Conservation (phyloP, 2,113 vertebrate genomes). For the Crocuta crocuta region DNA sequence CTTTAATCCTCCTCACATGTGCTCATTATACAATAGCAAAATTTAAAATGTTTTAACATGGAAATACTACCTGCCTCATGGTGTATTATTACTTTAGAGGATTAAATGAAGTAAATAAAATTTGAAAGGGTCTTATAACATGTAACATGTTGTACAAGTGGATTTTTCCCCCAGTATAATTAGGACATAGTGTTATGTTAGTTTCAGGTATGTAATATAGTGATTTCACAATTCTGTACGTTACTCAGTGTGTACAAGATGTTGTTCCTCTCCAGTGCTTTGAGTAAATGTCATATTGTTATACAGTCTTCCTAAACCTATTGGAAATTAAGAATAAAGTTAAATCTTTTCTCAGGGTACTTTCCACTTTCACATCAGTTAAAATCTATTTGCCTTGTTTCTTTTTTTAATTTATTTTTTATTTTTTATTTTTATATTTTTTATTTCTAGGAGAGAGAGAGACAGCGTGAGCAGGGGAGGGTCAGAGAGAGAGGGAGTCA, state of each 20-base stretch:
- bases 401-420: too few species aligned
- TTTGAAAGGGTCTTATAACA: background rate
- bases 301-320: background rate
- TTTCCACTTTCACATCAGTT: background rate
- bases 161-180: background rate
- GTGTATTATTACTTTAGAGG: background rate
- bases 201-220: background rate
- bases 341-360: background rate
- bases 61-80: background rate
- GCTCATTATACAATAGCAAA: background rate
- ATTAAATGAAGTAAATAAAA: conserved; percentile 29
- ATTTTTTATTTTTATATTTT: too few species aligned
- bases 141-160: background rate
- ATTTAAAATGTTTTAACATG: conserved; percentile 32
- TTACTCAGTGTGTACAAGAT: background rate
- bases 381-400: background rate
- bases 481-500: too few species aligned
- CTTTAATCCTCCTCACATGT: background rate
- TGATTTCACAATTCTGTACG: background rate
- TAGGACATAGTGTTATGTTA: background rate
- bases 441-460: too few species aligned
- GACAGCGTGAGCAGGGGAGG: too few species aligned
- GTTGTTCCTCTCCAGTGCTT: background rate
- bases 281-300: conserved; percentile 42
- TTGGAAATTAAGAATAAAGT: conserved; percentile 18